Percentiles rank a stretch among this genome's conserved stretches.
phyloP scores from a whole-genome alignment of 2,797 vertebrate species.

The Eurystomus glaucurus region DNA sequence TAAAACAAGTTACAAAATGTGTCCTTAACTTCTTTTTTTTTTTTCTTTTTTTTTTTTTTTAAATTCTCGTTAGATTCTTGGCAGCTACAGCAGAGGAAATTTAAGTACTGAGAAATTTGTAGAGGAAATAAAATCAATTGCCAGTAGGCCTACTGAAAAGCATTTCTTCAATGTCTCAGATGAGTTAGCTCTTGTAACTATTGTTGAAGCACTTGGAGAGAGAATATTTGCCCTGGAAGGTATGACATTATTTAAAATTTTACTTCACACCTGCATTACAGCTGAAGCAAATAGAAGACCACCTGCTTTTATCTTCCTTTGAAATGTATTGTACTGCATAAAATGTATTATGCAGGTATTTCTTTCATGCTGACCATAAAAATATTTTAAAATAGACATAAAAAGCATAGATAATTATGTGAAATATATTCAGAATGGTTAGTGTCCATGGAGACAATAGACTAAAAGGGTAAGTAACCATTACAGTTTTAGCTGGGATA shows the following conservation, averaged over 20 bases:
- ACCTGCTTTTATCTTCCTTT: not conserved
- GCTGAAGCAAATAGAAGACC: not conserved
- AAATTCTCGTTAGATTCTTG: conserved; percentile 89
- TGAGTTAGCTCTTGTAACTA: conserved; percentile 91
- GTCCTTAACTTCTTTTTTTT: not conserved
- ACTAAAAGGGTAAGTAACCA: not conserved
- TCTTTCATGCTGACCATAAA: not conserved
- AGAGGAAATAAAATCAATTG: conserved; percentile 93
- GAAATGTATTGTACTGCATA: not conserved
- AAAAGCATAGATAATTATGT: not conserved
- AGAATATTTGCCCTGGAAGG: conserved; percentile 98
- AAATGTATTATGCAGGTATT: not conserved
- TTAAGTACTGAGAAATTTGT: conserved; percentile 91
- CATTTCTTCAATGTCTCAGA: conserved; percentile 99
- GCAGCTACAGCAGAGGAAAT: conserved; percentile 94
- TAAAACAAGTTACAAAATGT: not conserved
- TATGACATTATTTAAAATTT: conserved; percentile 73
- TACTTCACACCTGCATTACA: not conserved
- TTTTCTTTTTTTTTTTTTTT: not conserved
- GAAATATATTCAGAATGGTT: not conserved
- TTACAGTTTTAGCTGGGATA: not conserved
- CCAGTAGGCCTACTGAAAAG: conserved; percentile 89
- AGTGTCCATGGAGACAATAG: not conserved
- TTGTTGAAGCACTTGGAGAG: conserved; percentile 93
- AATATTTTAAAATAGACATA: not conserved